Base-by-base conservation (phyloP, 1,140 invertebrate species). In the Elysia chlorotica region DNA sequence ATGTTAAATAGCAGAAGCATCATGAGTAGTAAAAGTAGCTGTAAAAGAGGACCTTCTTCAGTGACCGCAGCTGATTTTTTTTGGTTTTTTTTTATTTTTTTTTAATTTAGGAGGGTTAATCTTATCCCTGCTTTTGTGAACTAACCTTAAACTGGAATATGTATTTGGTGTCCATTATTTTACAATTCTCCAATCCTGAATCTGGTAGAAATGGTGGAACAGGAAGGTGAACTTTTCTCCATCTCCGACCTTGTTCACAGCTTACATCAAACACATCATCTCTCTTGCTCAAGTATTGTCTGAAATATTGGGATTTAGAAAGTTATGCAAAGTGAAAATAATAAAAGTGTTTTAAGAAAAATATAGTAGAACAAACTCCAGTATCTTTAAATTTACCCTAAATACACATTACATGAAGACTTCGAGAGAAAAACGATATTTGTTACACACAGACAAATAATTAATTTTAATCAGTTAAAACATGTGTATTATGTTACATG, bases 131-230 rank as follows among this genome's bases (percentile, higher is more conserved):
- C 41, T 14, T 14, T n/a, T n/a, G n/a, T 48, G 41, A 17, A 1
- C n/a, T 48, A 35, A 86, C 79, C 65, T 76, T 67, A 61, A 86
- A 87, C 65, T 82, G 80, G 67, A 87, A 81, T 14, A 75, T 59
- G 71, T 87, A 87, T 25, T 72, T 66, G 28, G 87, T 76, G 66
- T 85, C 84, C 35, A 87, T 87, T 56, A 87, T 82, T 73, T 83
- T 79, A 75, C 85, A 87, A 57, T 74, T 73, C 21, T 84, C 79
- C 28, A 87, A 73, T 19, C 66, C 65, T 0, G 85, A 81, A 69
- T 87, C 85, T 2, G 86, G 84, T 0, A 87, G 81, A 74, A 82
- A 87, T 2, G 84, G 84, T 0, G 86, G 86, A 6, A 87, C 77
- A 19, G 83, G 75, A 19, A 87, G 66, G 48, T 81, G 71, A 0